Percentiles rank a stretch among this genome's conserved stretches.
These are phyloP conservation scores for Ophion costatus DNA, from an alignment of 2,888 invertebrate species.

Conservation along the genomic window DNA sequence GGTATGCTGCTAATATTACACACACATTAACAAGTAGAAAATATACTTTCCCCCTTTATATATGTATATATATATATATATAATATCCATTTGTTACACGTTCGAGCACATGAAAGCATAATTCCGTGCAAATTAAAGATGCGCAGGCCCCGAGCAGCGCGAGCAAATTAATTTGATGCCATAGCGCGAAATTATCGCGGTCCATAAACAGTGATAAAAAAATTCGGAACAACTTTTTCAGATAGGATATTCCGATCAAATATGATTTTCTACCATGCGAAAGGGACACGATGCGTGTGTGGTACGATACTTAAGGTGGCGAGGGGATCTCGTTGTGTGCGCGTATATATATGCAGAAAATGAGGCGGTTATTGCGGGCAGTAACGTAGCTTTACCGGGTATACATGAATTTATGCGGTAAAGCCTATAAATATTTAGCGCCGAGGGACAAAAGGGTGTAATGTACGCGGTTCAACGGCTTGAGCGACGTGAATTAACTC, in stretches of 20 bases:
- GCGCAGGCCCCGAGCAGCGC: neutral
- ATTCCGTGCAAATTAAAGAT: constrained; percentile 55
- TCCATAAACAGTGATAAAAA: neutral
- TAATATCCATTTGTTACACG: constrained; percentile 19
- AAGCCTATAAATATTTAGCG: neutral
- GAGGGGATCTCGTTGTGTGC: too few species aligned
- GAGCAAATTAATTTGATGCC: constrained; percentile 4
- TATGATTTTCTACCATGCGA: too few species aligned
- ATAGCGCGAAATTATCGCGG: neutral
- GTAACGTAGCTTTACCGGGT: too few species aligned
- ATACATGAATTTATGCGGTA: too few species aligned
- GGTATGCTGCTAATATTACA: too few species aligned
- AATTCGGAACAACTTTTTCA: neutral
- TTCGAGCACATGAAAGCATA: constrained; percentile 46
- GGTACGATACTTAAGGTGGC: too few species aligned
- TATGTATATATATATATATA: too few species aligned
- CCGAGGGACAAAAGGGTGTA: constrained; percentile 7
- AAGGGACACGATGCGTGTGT: too few species aligned
- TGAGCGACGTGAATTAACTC: neutral
- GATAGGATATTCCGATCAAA: neutral
- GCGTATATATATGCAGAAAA: too few species aligned
- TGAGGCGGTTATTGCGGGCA: too few species aligned
- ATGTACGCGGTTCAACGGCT: neutral
- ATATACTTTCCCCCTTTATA: too few species aligned
- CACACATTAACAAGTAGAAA: too few species aligned